Base-by-base conservation (phyloP, 1,140 invertebrate species). In the Brachionus rotundiformis region DNA sequence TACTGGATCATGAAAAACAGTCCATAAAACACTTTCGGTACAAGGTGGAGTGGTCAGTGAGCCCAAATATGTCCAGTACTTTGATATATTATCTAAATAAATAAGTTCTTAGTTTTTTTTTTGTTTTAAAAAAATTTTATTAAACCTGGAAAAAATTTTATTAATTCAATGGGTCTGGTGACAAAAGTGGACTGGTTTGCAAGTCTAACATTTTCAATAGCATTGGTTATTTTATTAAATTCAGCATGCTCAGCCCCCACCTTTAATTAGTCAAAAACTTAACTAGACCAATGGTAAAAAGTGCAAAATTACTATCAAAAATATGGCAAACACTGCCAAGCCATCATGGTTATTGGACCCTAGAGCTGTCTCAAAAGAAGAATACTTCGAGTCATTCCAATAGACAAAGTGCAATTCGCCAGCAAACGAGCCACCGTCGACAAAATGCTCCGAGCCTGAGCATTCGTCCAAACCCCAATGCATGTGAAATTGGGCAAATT, bases 381-480 rank as follows among this genome's bases (percentile, higher is more conserved):
- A 87, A 87, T 95, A 98, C 85, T 94, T 94, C 82, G 90, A 91
- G 76, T 91, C 92, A 85, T 97, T 96, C 93, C 94, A 97, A 85
- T 97, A 95, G 0, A 98, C 95, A 82, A 98, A 90, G 87, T 97
- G 95, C 33, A 96, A 92, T 90, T 98, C 96, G 27, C 92, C 94
- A 8, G 95, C 92, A 87, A 92, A 98, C 23, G 91, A 89, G 83
- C 92, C 90, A 2, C 95, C 94, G 85, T 97, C 92, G 1, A 98
- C 82, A 87, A 89, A 25, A 87, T 90, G 65, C 76, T 90, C 89
- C 0, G 87, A 88, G 7, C 89, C 89, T 0, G 83, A 54, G 11
- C 83, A 81, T 81, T 86, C 84, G 19, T 82, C 77, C 0, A 59
- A 36, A 0, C 89, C 89, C 89, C 89, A 90, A 83, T 90, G 89